Base-by-base conservation (phyloP, 2,888 invertebrate species). In the Machimus rusticus region DNA sequence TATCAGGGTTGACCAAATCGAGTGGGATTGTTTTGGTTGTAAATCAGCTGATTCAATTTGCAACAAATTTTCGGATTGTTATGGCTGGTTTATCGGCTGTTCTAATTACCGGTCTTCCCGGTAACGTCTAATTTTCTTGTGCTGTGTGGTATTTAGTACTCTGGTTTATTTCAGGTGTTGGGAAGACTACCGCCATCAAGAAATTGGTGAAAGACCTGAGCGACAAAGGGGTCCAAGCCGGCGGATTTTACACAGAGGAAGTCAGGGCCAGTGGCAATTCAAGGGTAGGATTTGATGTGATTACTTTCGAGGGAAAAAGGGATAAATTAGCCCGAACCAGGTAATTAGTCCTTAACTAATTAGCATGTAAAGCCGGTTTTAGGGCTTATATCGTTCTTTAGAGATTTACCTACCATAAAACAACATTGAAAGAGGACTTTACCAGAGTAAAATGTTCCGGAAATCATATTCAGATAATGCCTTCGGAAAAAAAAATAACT, bases 241-340 rank as follows among this genome's bases (percentile, higher is more conserved):
- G 91, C 86, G 96, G 96, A 2, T 96, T 96, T 91, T 95, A 94
- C 89, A 96, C 96, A 0, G 94, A 95, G 91, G 96, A 96, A 92
- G 90, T 95, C 0, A 91, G 95, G 74, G 89, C 90, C 87, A 89
- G 90, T 28, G 77, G 16, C 5, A 92, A 92, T 4, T 91, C 90
- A 86, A 93, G 96, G 88, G 93, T 94, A 74, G 96, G 96, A 14
- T 96, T 96, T 90, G 95, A 95, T 92, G 92, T 95, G 55, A 93
- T 95, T 2, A 93, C 94, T 0, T 90, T 93, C 1, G 89, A 91
- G 88, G 94, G 93, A 0, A 90, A 92, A 87, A 93, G 93, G 86
- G 93, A 92, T 1, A 90, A 92, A 14, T 91, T 96, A 84, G 94
- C 96, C 8, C 93, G 94, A 91, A 91, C 93, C 87, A 90, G 77